Evolutionary conservation across 2,888 invertebrate species (phyloP), one percentile per base, ranked within the genome.

Genomic region (Lomographa bimaculata): DNA sequence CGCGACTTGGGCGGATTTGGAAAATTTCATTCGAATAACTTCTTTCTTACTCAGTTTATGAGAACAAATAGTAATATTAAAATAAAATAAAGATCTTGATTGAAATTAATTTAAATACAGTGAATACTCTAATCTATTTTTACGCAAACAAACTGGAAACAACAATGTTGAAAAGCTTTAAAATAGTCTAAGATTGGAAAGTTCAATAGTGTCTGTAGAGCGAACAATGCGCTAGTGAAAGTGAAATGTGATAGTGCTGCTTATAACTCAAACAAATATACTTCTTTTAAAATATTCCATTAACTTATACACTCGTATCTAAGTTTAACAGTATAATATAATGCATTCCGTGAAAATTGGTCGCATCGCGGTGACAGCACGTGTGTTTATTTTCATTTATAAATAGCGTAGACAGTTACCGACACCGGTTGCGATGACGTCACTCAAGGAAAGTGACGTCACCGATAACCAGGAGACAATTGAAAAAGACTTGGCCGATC

Each of bases 381-480:
- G 79, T 85, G 82, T 71, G 65, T 75, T 77, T 79, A 81, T 86
- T 85, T 80, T 80, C 73, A 75, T 75, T 73, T 79, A 83, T 79
- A 80, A 81, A 85, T 85, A 83, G 71, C 59, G 54, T 57, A 70
- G 72, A 73, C 71, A 66, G 56, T 57, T 58, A 55, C 58, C 57
- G 60, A 65, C 42, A 56, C 50, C 61, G 54, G 62, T 60, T 57
- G 54, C 26, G 27, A 87, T 86, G 86, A 79, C 81, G 71, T 82
- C 83, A 71, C 60, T 60, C 12, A 77, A 67, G 60, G 84, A 84
- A 57, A 71, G 60, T 43, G 83, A 82, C 71, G 76, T 77, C 72
- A 70, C 58, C 17, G 69, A 67, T 33, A 53, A 39, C 10, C 52
- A 56, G 24, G 55, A 35, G 2, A 21, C 19, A n/a, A 35, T 26